These are phyloP conservation scores for Pelobates fuscus DNA, from an alignment of 2,113 vertebrate genomes.

Conservation along the genomic window DNA sequence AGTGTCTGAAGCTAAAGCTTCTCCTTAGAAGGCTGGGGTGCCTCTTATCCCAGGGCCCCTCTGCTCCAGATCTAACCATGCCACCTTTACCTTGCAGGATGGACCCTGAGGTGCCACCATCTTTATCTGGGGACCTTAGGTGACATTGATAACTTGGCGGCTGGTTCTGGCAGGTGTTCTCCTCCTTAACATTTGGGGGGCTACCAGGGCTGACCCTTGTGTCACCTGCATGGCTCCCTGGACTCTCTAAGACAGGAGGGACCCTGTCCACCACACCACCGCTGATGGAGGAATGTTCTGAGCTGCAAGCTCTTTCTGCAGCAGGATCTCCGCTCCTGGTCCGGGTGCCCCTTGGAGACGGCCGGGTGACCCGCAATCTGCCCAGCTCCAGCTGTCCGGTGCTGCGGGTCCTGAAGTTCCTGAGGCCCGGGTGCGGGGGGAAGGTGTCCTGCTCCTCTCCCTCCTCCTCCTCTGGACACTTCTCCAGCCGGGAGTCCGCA, in stretches of 20 bases:
- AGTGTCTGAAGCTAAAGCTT: conserved; percentile 88
- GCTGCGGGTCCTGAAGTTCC: conserved; percentile 86
- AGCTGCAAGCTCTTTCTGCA: background rate
- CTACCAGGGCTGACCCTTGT: too few relatives aligned
- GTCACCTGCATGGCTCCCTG: background rate
- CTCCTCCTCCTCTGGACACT: conserved; percentile 59
- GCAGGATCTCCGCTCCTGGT: background rate
- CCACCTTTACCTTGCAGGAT: background rate
- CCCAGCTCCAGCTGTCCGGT: conserved; percentile 89
- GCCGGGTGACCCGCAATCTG: conserved; percentile 68
- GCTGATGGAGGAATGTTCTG: background rate
- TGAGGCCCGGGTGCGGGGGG: conserved; percentile 63
- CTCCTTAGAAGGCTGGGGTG: conserved; percentile 72
- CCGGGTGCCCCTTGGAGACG: conserved; percentile 37
- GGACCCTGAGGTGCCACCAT: background rate
- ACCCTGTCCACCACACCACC: background rate
- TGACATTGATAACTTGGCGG: background rate
- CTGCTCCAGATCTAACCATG: conserved; percentile 11
- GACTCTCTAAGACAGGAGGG: background rate
- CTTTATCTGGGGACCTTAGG: background rate
- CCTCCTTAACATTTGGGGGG: too few relatives aligned
- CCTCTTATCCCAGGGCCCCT: conserved; percentile 53
- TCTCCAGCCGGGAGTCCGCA: conserved; percentile 44
- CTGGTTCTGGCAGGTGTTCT: background rate
- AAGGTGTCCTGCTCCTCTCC: conserved; percentile 70